Percentiles rank a stretch among this genome's conserved stretches.
Conservation (phyloP, 2,888 invertebrate genomes). For the Oxytorus armatus region DNA sequence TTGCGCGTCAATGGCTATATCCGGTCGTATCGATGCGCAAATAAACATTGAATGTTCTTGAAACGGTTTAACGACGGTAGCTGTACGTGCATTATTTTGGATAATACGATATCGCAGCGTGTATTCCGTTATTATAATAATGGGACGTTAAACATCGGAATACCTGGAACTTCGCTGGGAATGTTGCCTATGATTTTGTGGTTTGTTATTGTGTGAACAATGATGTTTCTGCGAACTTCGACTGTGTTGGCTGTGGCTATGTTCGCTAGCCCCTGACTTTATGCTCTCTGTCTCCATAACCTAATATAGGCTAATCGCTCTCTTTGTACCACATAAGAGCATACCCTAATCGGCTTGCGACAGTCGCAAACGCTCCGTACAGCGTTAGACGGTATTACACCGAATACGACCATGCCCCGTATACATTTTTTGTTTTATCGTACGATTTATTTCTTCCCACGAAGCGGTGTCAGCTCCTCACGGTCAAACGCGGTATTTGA, state of each 20-base stretch:
- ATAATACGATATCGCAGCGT: neutral
- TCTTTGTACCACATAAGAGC: constrained; percentile 84
- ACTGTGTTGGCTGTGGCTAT: constrained; percentile 88
- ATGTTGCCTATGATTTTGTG: constrained; percentile 87
- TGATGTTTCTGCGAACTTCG: constrained; percentile 81
- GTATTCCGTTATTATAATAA: constrained; percentile 24
- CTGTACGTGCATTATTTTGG: neutral
- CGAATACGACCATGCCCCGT: neutral
- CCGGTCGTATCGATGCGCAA: neutral
- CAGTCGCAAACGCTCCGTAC: constrained; percentile 50
- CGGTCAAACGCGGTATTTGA: constrained; percentile 12
- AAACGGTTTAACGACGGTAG: neutral
- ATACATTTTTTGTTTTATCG: neutral
- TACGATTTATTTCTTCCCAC: constrained; percentile 10
- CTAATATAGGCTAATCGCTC: constrained; percentile 82
- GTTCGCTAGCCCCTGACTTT: constrained; percentile 91
- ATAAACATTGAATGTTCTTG: constrained; percentile 24
- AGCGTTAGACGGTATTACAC: constrained; percentile 2
- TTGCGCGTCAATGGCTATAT: neutral
- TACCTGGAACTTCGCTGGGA: constrained; percentile 90
- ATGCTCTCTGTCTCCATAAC: constrained; percentile 97
- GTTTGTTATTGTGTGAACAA: constrained; percentile 80
- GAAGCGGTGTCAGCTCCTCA: constrained; percentile 41
- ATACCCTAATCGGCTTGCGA: constrained; percentile 76
- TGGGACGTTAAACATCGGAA: constrained; percentile 23